Conservation (phyloP, 2,113 vertebrate species). For the Apistogramma diplotaenia region DNA sequence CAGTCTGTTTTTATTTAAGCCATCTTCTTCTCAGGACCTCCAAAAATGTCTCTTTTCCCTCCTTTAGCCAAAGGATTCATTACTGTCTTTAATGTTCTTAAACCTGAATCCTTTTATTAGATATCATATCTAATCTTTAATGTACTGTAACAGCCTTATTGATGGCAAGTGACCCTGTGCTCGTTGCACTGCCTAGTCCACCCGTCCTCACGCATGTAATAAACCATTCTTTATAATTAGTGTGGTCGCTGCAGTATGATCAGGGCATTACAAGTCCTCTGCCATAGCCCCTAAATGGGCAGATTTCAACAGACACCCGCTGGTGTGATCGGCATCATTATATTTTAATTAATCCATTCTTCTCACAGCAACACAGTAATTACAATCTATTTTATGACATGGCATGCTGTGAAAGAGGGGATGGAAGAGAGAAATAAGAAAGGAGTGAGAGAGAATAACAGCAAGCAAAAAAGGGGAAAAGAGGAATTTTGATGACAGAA, state of each 20-base stretch:
- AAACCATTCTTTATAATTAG: conserved; percentile 75
- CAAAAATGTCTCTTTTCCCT: neutral
- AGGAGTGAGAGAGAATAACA: conserved; percentile 18
- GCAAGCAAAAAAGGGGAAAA: conserved; percentile 5
- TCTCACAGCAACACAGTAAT: conserved; percentile 74
- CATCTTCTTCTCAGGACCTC: neutral
- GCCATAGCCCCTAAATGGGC: conserved; percentile 67
- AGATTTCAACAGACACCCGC: conserved; percentile 69
- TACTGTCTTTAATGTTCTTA: conserved; percentile 23
- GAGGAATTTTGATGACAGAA: conserved; percentile 13
- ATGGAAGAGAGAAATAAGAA: conserved; percentile 35
- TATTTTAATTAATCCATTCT: conserved; percentile 79
- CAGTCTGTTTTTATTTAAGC: neutral
- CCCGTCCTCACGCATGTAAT: conserved; percentile 57
- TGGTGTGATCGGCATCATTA: conserved; percentile 77
- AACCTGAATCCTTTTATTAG: conserved; percentile 44
- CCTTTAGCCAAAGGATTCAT: neutral
- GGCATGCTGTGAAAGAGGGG: conserved; percentile 56
- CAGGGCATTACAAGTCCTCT: conserved; percentile 70
- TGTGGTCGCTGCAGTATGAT: conserved; percentile 62
- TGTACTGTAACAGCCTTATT: conserved; percentile 50
- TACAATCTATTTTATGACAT: conserved; percentile 71
- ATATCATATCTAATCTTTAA: conserved; percentile 58
- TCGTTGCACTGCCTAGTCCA: conserved; percentile 40
- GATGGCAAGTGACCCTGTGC: conserved; percentile 57